Base-by-base conservation (phyloP, 2,113 vertebrate genomes). In the Podiceps cristatus region DNA sequence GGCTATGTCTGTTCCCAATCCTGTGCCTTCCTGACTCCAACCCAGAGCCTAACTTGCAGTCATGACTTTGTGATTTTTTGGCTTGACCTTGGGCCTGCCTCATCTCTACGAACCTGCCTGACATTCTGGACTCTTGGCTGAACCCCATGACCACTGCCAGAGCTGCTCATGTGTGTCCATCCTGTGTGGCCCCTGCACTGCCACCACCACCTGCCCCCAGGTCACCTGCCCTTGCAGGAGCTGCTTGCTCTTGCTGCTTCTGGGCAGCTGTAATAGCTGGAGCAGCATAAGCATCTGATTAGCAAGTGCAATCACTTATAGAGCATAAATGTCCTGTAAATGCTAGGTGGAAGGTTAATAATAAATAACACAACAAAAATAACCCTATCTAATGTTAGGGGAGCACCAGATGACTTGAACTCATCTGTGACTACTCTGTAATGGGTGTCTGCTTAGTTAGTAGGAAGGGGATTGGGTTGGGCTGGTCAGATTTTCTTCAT, bases 1-100 rank as follows among this genome's bases (percentile, higher is more conserved):
- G n/a, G 12, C 3, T 42, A 13, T 37, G 24, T 24, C 11, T 58
- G 5, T 75, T 25, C 19, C 3, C 5, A 59, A 14, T 47, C 17
- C 8, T 47, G 6, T 23, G 11, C 11, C 50, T 73, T 20, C 20
- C 17, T 47, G 12, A 52, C 11, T 72, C 28, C 0, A 0, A 45
- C 11, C 5, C 28, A 25, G 27, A 63, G 7, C 16, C 45, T 28
- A 75, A 68, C 5, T 66, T 84, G 29, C 45, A 69, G 50, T 11
- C 3, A 3, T 11, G 44, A 17, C 23, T 66, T 81, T 25, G 15
- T 25, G 3, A 67, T 16, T 44, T 94, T 67, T 91, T 60, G 52
- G 11, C 17, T 59, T 88, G 37, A 31, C 19, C 4, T 59, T 22
- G 9, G 40, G 22, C 27, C 53, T 60, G 6, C 27, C 3, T 60